phyloP scores from a whole-genome alignment of 23 tunicate genomes.

The Halocynthia aurantium region DNA sequence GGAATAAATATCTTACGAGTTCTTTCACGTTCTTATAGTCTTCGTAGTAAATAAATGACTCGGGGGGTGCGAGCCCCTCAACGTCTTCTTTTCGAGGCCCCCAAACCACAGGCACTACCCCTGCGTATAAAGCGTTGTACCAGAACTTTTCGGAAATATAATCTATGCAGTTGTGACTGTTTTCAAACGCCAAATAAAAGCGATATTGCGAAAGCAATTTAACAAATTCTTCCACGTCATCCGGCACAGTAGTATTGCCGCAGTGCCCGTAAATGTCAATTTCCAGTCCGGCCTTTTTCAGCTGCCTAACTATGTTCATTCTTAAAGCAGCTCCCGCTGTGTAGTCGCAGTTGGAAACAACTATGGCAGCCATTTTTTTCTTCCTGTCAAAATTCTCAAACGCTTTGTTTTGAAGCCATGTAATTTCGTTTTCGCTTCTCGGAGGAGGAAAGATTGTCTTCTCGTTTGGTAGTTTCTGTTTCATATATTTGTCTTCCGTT shows the following conservation, averaged over 20 bases:
- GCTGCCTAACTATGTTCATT: neutral
- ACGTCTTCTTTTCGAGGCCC: slow-evolving; percentile 27
- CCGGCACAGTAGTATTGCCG: slow-evolving; percentile 12
- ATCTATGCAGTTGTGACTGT: slow-evolving; percentile 24
- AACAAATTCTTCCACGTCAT: neutral
- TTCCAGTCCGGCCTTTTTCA: slow-evolving; percentile 6
- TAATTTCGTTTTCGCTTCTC: neutral
- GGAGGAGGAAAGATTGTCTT: neutral
- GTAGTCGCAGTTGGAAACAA: slow-evolving; percentile 25
- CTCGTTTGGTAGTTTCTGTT: too few species aligned
- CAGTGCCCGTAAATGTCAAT: slow-evolving; percentile 38
- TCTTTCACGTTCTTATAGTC: slow-evolving; percentile 6
- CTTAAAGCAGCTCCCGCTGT: slow-evolving; percentile 35
- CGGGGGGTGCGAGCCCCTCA: slow-evolving; percentile 23
- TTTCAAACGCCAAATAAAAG: slow-evolving; percentile 53
- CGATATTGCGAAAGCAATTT: slow-evolving; percentile 15
- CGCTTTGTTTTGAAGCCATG: slow-evolving; percentile 11
- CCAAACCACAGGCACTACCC: slow-evolving; percentile 37
- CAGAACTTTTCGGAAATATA: slow-evolving; percentile 47
- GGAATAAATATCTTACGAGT: slow-evolving; percentile 4
- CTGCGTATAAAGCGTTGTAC: slow-evolving; percentile 42
- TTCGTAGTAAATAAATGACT: slow-evolving; percentile 28
- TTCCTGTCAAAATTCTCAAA: slow-evolving; percentile 7
- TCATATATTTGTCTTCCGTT: too few species aligned
- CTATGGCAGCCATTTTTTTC: slow-evolving; percentile 10